Evolutionary conservation across 2,113 vertebrate species (phyloP).

Genomic region (Otocyon megalotis): DNA sequence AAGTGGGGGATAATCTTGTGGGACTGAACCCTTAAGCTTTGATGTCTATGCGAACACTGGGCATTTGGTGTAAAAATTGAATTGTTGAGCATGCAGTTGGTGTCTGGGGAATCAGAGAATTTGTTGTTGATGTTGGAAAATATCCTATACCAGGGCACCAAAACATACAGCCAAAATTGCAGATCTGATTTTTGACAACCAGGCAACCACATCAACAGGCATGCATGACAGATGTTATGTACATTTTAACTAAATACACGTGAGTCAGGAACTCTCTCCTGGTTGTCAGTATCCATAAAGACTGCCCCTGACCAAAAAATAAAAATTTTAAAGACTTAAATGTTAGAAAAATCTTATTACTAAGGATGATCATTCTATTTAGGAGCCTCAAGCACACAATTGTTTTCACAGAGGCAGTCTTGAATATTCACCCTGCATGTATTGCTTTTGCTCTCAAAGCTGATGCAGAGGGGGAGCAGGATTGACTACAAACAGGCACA

Average conservation of each 20-base stretch:
- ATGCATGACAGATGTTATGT: background rate
- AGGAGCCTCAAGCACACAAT: background rate
- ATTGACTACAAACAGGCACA: background rate
- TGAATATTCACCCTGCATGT: background rate
- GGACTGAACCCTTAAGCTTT: background rate
- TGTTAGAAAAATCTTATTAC: background rate
- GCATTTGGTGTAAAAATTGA: background rate
- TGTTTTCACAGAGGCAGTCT: slow-evolving; percentile 3
- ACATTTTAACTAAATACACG: background rate
- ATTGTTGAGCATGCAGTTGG: background rate
- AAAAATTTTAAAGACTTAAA: slow-evolving; percentile 16
- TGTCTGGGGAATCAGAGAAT: background rate
- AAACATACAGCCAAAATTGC: background rate
- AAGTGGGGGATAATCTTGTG: background rate
- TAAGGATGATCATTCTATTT: background rate
- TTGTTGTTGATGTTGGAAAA: background rate
- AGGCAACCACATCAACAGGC: background rate
- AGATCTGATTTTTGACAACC: background rate
- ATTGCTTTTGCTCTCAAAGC: slow-evolving; percentile 15
- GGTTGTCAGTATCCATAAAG: slow-evolving; percentile 7
- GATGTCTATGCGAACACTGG: background rate
- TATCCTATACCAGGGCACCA: background rate
- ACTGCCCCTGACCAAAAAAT: slow-evolving; percentile 12
- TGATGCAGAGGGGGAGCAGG: background rate
- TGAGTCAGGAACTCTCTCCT: background rate